A percentile compares a stretch with the other conserved stretches of the same genome.
Conservation (phyloP, 2,113 vertebrate species). For the Oriolus oriolus region DNA sequence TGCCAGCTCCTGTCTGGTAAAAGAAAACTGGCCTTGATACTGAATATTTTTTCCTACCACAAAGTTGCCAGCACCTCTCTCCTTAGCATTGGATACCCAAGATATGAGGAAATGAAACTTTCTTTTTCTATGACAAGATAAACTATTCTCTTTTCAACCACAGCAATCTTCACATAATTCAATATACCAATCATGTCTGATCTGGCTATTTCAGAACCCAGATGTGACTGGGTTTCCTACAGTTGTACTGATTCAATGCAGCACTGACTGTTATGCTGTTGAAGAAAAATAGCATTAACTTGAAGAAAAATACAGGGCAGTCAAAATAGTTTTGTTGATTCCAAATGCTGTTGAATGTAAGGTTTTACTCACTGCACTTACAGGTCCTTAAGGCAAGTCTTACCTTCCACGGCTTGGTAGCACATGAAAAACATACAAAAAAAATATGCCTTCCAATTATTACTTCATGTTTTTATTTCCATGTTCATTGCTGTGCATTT, state of each 20-base stretch:
- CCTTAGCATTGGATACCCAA: neutral
- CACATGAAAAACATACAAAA: neutral
- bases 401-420: neutral
- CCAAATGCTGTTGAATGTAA: neutral
- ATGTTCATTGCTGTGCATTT: neutral
- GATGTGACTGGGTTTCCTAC: neutral
- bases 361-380: neutral
- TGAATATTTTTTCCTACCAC: neutral
- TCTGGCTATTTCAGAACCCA: neutral
- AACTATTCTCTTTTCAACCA: neutral
- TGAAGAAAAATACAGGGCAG: neutral
- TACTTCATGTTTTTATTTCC: neutral
- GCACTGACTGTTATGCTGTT: neutral
- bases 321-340: neutral
- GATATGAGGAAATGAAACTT: neutral
- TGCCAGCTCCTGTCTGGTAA: neutral
- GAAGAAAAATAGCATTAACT: neutral
- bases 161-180: neutral
- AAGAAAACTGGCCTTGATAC: conserved; percentile 8
- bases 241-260: neutral
- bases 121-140: neutral
- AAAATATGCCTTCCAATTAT: neutral
- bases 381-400: neutral
- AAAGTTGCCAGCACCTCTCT: neutral
- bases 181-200: neutral